These are phyloP conservation scores for Calyptomena viridis DNA, from an alignment of 2,113 vertebrate species.

Conservation along the genomic window DNA sequence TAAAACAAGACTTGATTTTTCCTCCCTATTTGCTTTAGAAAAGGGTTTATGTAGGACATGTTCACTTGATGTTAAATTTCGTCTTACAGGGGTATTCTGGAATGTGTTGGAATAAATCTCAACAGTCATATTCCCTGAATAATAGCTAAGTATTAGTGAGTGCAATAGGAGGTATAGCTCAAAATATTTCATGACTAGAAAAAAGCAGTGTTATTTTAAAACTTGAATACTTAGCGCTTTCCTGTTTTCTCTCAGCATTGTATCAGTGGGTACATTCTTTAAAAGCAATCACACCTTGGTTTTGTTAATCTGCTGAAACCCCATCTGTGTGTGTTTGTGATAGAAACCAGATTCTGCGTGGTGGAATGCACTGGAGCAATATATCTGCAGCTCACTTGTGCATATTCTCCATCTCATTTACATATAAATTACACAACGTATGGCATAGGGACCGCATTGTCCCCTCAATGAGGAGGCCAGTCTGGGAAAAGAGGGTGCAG, in stretches of 20 bases:
- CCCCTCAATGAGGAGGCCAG: neutral
- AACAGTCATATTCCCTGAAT: conserved; percentile 53
- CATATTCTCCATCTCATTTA: conserved; percentile 26
- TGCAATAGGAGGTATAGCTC: conserved; percentile 39
- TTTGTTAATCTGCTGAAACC: conserved; percentile 32
- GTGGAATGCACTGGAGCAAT: conserved; percentile 3
- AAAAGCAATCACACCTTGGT: conserved; percentile 20
- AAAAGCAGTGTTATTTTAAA: conserved; percentile 50
- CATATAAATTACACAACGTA: conserved; percentile 26
- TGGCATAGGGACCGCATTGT: accelerated
- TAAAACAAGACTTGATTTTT: neutral
- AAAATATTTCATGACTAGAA: conserved; percentile 26
- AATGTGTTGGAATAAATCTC: conserved; percentile 66
- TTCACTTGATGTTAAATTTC: conserved; percentile 62
- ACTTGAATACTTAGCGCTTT: conserved; percentile 8
- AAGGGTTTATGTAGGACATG: conserved; percentile 45
- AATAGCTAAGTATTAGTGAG: conserved; percentile 41
- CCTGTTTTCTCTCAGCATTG: conserved; percentile 51
- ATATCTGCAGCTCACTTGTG: neutral
- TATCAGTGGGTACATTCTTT: conserved; percentile 61
- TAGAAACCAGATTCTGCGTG: conserved; percentile 15
- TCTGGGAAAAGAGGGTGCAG: neutral
- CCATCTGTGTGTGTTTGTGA: conserved; percentile 1
- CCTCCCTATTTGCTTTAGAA: neutral
- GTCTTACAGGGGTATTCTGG: conserved; percentile 65